Conservation (phyloP, 1,140 invertebrate species). For the Sipha flava region DNA sequence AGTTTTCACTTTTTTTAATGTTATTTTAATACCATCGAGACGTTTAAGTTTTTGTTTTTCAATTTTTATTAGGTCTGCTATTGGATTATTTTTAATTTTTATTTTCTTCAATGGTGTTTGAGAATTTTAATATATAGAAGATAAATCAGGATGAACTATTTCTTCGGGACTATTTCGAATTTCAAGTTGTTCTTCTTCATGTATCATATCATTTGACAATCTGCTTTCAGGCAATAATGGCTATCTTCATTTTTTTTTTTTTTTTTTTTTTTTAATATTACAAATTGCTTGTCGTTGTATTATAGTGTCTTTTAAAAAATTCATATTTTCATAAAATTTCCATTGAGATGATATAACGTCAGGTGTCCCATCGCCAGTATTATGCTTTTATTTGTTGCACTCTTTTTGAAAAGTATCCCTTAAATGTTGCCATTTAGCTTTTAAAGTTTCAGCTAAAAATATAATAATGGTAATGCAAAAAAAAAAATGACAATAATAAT, state of each 20-base stretch:
- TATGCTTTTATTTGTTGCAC: neutral
- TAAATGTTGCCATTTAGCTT: neutral
- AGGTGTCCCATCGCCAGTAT: neutral
- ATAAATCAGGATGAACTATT: neutral
- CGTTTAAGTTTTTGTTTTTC: neutral
- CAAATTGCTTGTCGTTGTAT: too few species aligned
- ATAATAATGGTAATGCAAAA: too few species aligned
- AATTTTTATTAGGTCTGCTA: neutral
- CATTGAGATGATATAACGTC: too few species aligned
- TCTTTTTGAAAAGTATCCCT: neutral
- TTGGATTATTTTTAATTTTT: neutral
- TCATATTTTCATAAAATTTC: neutral
- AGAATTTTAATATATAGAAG: neutral
- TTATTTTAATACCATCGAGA: neutral
- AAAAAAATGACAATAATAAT: too few species aligned
- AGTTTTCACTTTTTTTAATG: neutral
- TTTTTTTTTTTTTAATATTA: too few species aligned
- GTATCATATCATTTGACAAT: too few species aligned
- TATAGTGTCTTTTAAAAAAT: too few species aligned
- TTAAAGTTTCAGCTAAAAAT: neutral
- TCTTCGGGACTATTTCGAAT: too few species aligned
- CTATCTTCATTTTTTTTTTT: too few species aligned
- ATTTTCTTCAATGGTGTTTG: neutral
- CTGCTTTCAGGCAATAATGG: too few species aligned
- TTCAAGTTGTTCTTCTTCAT: too few species aligned